Conservation (phyloP, 1,140 invertebrate genomes). For the Platyscapa corneri region DNA sequence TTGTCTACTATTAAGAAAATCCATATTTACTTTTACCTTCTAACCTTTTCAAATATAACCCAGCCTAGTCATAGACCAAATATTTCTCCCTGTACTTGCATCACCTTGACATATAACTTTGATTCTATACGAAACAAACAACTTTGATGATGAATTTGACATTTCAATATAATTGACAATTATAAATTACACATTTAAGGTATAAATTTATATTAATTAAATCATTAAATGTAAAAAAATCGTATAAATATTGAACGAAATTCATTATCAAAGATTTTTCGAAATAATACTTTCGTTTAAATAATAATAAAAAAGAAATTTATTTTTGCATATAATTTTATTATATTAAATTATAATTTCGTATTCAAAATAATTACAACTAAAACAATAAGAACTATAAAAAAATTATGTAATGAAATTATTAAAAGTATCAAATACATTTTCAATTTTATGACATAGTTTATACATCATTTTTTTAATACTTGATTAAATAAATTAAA, state of each 20-base stretch:
- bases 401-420: no score
- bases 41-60: constrained; percentile 55
- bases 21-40: constrained; percentile 58
- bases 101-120: constrained; percentile 32
- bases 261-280: neutral
- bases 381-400: no score
- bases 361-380: no score
- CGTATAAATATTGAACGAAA: neutral
- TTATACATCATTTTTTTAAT: no score
- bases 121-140: neutral
- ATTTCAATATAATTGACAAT: neutral
- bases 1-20: constrained; percentile 53
- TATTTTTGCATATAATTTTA: no score
- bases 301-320: no score
- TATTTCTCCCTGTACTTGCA: constrained; percentile 15
- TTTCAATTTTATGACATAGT: no score
- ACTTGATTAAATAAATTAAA: no score
- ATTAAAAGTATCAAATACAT: no score
- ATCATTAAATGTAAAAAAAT: neutral
- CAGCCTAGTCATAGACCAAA: neutral
- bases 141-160: constrained; percentile 11
- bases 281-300: no score
- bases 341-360: no score
- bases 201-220: neutral
- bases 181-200: neutral